Conservation (phyloP, 2,888 invertebrate genomes). For the Andrena praecox region DNA sequence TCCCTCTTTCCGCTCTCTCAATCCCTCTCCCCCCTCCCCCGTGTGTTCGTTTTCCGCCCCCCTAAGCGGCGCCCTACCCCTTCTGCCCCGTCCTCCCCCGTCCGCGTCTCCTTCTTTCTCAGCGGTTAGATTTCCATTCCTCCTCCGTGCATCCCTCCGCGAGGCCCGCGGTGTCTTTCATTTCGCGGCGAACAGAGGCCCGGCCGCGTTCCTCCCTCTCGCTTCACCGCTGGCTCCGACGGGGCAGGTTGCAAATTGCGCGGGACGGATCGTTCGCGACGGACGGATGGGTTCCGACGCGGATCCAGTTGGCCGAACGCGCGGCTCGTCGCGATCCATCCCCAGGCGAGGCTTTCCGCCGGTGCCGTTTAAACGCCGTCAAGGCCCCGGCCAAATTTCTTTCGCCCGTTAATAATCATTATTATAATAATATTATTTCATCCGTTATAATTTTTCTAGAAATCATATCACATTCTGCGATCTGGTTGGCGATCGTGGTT, state of each 20-base stretch:
- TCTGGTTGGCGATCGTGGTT: no score
- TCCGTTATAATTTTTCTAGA: no score
- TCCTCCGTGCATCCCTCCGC: background rate
- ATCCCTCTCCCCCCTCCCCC: background rate
- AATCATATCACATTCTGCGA: no score
- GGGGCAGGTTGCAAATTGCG: background rate
- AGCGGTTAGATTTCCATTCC: conserved; percentile 24
- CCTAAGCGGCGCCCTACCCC: background rate
- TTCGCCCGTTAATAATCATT: background rate
- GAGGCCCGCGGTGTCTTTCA: background rate
- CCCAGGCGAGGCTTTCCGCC: background rate
- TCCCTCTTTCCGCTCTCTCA: background rate
- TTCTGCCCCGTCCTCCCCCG: background rate
- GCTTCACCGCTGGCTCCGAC: background rate
- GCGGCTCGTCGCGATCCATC: background rate
- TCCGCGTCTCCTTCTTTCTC: conserved; percentile 5
- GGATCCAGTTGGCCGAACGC: background rate
- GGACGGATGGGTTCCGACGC: conserved; percentile 8
- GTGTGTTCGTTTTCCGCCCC: conserved; percentile 22
- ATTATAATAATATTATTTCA: no score
- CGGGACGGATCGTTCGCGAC: background rate
- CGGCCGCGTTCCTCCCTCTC: background rate
- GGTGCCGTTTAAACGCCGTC: background rate
- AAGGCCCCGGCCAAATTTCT: background rate
- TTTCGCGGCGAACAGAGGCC: background rate